Percentiles rank a stretch among this genome's conserved stretches.
phyloP scores from a whole-genome alignment of 2,888 invertebrate genomes.

The Phytoseiulus persimilis region DNA sequence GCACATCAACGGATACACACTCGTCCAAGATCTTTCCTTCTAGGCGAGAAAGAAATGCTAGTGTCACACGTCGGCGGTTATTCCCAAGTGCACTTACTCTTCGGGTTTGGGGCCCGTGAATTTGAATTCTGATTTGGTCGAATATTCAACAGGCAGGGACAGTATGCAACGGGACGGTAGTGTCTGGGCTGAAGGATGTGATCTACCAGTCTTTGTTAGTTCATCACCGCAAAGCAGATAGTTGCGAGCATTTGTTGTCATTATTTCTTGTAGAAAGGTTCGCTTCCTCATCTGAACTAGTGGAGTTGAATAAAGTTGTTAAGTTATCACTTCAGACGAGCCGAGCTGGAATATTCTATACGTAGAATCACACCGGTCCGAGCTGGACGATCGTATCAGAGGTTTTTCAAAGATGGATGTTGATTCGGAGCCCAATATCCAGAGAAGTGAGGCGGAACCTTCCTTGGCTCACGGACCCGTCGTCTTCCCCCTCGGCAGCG shows the following conservation, averaged over 20 bases:
- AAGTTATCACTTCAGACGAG: neutral
- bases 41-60: neutral
- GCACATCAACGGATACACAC: neutral
- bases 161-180: neutral
- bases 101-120: neutral
- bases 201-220: neutral
- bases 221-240: neutral
- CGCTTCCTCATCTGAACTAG: neutral
- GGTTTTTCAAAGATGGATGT: too few species aligned
- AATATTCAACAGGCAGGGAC: neutral
- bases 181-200: neutral
- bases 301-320: neutral
- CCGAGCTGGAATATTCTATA: neutral
- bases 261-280: neutral
- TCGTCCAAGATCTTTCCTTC: neutral
- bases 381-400: too few species aligned
- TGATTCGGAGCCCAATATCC: too few species aligned
- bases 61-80: neutral
- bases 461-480: too few species aligned
- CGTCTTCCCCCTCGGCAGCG: too few species aligned
- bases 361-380: too few species aligned
- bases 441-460: too few species aligned
- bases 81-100: conserved; percentile 5
- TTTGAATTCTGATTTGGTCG: neutral
- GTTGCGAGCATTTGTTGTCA: neutral